These are phyloP conservation scores for Melinopterus prodromus DNA, from an alignment of 2,888 invertebrate genomes.

Conservation along the genomic window DNA sequence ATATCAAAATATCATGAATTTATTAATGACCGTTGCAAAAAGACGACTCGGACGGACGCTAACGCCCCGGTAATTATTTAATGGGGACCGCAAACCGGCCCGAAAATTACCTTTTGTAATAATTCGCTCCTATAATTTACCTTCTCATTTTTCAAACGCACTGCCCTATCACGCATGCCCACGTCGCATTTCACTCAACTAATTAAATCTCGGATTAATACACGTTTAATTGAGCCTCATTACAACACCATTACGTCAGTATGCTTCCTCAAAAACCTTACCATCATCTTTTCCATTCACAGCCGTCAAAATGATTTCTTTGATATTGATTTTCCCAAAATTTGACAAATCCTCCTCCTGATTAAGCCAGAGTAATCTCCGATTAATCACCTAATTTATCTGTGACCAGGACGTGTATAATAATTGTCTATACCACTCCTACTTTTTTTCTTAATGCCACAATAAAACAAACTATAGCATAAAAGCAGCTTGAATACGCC, in stretches of 20 bases:
- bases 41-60: neutral
- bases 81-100: neutral
- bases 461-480: no score
- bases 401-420: no score
- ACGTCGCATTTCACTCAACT: neutral
- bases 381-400: no score
- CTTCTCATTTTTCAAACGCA: conserved; percentile 21
- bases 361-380: no score
- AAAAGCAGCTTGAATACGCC: no score
- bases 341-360: no score
- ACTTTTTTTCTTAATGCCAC: no score
- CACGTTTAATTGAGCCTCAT: neutral
- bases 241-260: neutral
- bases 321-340: no score
- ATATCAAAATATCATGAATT: conserved; percentile 42
- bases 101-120: conserved; percentile 22
- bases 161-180: neutral
- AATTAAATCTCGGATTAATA: neutral
- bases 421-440: no score
- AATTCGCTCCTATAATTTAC: conserved; percentile 22
- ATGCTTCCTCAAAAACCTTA: no score
- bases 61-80: conserved; percentile 18
- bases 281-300: no score
- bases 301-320: no score
- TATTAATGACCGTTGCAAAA: conserved; percentile 32